Evolutionary conservation across 2,797 vertebrate genomes (phyloP).

Genomic region (Eptatretus atami): DNA sequence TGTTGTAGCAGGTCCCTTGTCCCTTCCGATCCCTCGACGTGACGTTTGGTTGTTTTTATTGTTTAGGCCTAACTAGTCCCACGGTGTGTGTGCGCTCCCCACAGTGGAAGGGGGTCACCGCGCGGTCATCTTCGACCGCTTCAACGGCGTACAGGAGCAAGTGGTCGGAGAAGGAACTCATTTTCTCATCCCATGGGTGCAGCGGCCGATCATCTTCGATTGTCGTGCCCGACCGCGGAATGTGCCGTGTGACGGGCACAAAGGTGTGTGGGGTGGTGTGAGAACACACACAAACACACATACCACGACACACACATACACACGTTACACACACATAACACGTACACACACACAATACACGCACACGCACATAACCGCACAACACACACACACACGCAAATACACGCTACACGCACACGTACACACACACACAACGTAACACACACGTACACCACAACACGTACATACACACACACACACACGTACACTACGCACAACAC

Average conservation of each 20-base stretch:
- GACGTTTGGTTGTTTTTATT: not conserved
- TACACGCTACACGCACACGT: too few species aligned
- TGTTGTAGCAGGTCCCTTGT: not conserved
- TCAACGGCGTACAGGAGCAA: conserved; percentile 43
- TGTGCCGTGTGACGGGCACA: conserved; percentile 81
- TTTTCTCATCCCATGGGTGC: conserved; percentile 84
- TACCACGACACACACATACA: too few species aligned
- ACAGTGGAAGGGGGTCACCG: conserved; percentile 70
- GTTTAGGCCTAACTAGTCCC: not conserved
- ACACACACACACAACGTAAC: too few species aligned
- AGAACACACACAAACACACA: too few species aligned
- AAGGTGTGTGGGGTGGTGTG: conserved; percentile 25
- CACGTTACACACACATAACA: too few species aligned
- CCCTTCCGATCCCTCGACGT: not conserved
- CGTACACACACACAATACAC: too few species aligned
- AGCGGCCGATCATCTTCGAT: conserved; percentile 76
- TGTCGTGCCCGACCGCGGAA: conserved; percentile 79
- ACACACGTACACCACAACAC: too few species aligned
- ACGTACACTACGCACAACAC: too few species aligned
- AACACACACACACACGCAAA: too few species aligned
- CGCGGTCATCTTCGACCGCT: conserved; percentile 77
- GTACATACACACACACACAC: too few species aligned
- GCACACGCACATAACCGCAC: too few species aligned
- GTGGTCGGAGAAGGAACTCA: conserved; percentile 71
- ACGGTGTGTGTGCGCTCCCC: not conserved